phyloP scores from a whole-genome alignment of 1,140 invertebrate species.

The Drosophila ambigua region DNA sequence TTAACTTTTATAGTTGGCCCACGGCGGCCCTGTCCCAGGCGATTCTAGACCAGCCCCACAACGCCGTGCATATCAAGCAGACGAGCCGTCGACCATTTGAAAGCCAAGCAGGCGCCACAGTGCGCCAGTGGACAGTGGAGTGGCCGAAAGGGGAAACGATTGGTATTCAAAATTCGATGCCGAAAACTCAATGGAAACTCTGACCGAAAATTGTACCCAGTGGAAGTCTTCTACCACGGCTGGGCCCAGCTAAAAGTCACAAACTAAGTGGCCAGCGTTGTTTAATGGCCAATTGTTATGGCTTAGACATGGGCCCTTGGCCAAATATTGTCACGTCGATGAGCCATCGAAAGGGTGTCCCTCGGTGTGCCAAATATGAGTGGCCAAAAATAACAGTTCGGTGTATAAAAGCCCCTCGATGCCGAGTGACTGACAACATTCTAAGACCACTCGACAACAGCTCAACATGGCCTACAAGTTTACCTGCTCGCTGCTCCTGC shows the following conservation, averaged over 20 bases:
- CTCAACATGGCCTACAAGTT: constrained; percentile 72
- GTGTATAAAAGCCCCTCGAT: constrained; percentile 55
- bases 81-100: constrained; percentile 44
- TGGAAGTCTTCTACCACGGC: background rate
- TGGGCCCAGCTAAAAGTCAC: constrained; percentile 19
- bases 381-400: constrained; percentile 27
- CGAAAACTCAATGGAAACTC: too few species aligned
- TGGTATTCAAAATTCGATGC: too few species aligned
- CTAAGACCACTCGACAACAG: constrained; percentile 53
- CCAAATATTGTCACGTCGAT: constrained; percentile 74
- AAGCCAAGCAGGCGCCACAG: constrained; percentile 59
- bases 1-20: constrained; percentile 63
- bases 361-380: constrained; percentile 62
- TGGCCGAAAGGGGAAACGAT: too few species aligned
- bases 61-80: constrained; percentile 65
- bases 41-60: constrained; percentile 58
- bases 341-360: constrained; percentile 57
- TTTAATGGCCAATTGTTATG: constrained; percentile 62
- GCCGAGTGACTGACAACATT: constrained; percentile 56
- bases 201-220: too few species aligned
- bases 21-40: constrained; percentile 23
- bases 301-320: constrained; percentile 71
- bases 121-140: constrained; percentile 39
- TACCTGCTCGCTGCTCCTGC: constrained; percentile 56
- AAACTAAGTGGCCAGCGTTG: constrained; percentile 38